A percentile compares a stretch with the other conserved stretches of the same genome.
phyloP scores from a whole-genome alignment of 37 sponge, comb jelly and placozoan species.

The Chondrilla cf. caribensis region DNA sequence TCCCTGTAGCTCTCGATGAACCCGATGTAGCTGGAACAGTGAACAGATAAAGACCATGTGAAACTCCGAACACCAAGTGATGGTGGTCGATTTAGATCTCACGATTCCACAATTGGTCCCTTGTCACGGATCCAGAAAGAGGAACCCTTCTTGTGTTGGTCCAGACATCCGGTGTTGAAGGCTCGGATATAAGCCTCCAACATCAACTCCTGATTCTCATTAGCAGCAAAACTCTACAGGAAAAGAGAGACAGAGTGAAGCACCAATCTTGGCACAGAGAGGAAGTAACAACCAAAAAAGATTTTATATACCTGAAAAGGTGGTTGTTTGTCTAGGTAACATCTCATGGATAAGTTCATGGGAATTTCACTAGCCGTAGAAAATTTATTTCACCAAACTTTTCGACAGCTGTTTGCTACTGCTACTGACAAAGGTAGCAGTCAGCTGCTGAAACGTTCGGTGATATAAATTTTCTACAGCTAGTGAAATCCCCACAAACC shows the following conservation, averaged over 20 bases:
- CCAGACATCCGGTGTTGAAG: slow-evolving; percentile 77
- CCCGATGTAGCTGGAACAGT: slow-evolving; percentile 79
- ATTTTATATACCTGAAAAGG: no score
- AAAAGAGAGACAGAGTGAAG: not conserved
- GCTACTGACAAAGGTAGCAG: not conserved
- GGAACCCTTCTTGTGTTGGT: slow-evolving; percentile 84
- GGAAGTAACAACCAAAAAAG: no score
- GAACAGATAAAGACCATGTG: not conserved
- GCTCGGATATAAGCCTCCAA: slow-evolving; percentile 64
- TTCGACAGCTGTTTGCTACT: not conserved
- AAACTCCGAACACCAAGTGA: not conserved
- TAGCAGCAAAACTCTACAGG: slow-evolving; percentile 63
- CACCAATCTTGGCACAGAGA: not conserved
- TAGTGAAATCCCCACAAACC: not conserved
- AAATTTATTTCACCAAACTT: no score
- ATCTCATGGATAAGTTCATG: no score
- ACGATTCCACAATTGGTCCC: slow-evolving; percentile 89
- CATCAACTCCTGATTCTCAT: slow-evolving; percentile 68
- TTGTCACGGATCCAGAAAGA: slow-evolving; percentile 83
- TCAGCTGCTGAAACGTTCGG: no score
- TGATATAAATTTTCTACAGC: no score
- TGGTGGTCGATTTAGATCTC: no score
- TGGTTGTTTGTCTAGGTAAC: no score
- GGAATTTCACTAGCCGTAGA: no score
- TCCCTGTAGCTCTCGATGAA: slow-evolving; percentile 94